Evolutionary conservation across 2,797 vertebrate genomes (phyloP), one percentile per base, ranked within the genome.

Genomic region (Gobionotothen gibberifrons): DNA sequence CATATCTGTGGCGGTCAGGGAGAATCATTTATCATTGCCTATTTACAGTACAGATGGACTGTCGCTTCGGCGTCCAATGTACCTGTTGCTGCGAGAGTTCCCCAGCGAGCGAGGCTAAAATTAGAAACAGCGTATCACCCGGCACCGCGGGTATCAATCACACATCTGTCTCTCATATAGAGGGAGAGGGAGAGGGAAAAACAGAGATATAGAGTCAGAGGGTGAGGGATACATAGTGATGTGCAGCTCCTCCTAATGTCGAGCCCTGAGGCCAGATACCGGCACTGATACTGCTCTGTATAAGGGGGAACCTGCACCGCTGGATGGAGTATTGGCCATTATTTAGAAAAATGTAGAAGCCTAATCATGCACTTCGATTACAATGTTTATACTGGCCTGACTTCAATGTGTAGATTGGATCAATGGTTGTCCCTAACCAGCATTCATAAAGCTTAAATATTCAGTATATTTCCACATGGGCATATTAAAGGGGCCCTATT

Each of bases 11-110:
- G 88, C 81, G 86, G 87, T 85, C 82, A 80, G 73, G 79, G 82
- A 83, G 86, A 85, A 91, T 84, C 72, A 87, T 90, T 87, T 87
- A 91, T 93, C 83, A 82, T 76, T 69, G 84, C 76, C 86, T 84
- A 85, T 93, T 92, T 93, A 85, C 79, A 70, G 80, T 67, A 79
- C 83, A 88, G 87, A 92, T 90, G 82, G 83, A 91, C 91, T 92
- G 76, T 69, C 80, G 88, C 79, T 88, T 68, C 68, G 47, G 77
- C 78, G 76, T 89, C 84, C 89, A 86, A 89, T 94, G 92, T 89
- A 94, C 92, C 92, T 93, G 87, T 89, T 90, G 89, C 84, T 86
- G 64, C 15, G 69, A 83, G 69, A 82, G 74, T 90, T 74, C 77
- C 74, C 82, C 47, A 78, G 86, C 74, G 81, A 89, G 80, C 26